phyloP scores from a whole-genome alignment of 1,140 invertebrate genomes.

The Frieseomelitta varia region DNA sequence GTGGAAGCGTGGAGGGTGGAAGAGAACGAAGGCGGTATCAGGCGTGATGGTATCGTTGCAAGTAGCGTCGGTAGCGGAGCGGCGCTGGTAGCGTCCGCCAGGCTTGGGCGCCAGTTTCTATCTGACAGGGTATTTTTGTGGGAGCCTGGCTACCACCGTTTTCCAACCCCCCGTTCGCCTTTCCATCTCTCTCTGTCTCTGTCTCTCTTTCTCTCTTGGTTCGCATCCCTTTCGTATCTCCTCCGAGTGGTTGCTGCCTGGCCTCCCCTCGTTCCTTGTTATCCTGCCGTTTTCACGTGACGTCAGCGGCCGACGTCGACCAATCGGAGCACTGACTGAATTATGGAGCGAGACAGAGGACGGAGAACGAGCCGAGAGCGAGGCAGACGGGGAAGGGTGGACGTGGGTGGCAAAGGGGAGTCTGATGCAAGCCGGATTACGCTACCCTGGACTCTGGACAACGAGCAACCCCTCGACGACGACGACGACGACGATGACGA shows the following conservation, averaged over 20 bases:
- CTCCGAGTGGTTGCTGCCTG: constrained; percentile 29
- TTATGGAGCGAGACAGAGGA: constrained; percentile 73
- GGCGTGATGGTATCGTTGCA: constrained; percentile 16
- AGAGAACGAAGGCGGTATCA: constrained; percentile 26
- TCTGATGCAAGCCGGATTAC: constrained; percentile 58
- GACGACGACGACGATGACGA: constrained; percentile 28
- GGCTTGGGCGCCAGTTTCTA: constrained; percentile 68
- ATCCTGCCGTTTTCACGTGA: constrained; percentile 76
- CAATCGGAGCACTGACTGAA: constrained; percentile 74
- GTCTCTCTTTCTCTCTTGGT: constrained; percentile 35
- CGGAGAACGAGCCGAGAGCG: neutral
- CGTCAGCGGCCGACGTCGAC: constrained; percentile 72
- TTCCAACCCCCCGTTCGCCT: constrained; percentile 3
- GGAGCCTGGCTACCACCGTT: constrained; percentile 65
- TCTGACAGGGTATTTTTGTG: constrained; percentile 76
- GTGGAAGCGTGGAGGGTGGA: neutral
- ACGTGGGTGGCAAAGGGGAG: constrained; percentile 14
- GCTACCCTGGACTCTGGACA: constrained; percentile 52
- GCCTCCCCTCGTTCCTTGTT: constrained; percentile 63
- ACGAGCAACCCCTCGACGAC: constrained; percentile 47
- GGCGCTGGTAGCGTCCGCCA: constrained; percentile 61
- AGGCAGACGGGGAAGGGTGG: constrained; percentile 4
- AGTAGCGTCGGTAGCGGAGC: constrained; percentile 6
- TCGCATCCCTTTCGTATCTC: constrained; percentile 43
- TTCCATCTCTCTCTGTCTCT: constrained; percentile 26